Evolutionary conservation across 1,140 invertebrate genomes (phyloP), one percentile per base, ranked within the genome.

Genomic region (Pinna nobilis): DNA sequence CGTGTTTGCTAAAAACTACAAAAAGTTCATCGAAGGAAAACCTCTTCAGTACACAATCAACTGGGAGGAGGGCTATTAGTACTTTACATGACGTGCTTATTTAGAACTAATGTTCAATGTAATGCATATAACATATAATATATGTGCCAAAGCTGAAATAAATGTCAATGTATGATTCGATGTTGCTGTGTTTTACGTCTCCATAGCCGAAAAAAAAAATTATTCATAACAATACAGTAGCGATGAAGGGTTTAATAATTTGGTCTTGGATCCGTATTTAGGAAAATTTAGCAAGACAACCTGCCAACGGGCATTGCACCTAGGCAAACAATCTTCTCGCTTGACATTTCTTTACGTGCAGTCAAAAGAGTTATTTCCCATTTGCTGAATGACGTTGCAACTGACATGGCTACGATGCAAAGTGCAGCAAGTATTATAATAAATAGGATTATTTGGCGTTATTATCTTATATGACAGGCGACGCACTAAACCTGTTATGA

Each of bases 31-130:
- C 13, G 35, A 60, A 35, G 67, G 66, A 1, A n/a, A 77, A 25
- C 55, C 65, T 7, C 23, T 79, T 25, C 37, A 59, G 11, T 63
- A 68, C 53, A 20, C 35, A 23, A 73, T 77, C 2, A 55, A 79
- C 13, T 77, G 65, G 63, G 15, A 61, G 7, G 47, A 28, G 35
- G 78, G 78, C 9, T 79, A 79, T 37, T 79, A 49, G 74, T n/a
- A 35, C 39, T 44, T 44, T 44, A 44, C 39, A 9, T 44, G n/a
- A n/a, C 9, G n/a, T 44, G 9, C n/a, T 44, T 44, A 11, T 44
- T 44, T 44, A 11, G 9, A 44, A 44, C 9, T 11, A 11, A 44
- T n/a, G 9, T 44, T 9, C 9, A 44, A 44, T 11, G 9, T 9
- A n/a, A 9, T 44, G 71, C 47, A 59, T 18, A 32, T 11, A 11